These are phyloP conservation scores for Zaprionus vittiger DNA, from an alignment of 1,140 invertebrate species.

Conservation along the genomic window DNA sequence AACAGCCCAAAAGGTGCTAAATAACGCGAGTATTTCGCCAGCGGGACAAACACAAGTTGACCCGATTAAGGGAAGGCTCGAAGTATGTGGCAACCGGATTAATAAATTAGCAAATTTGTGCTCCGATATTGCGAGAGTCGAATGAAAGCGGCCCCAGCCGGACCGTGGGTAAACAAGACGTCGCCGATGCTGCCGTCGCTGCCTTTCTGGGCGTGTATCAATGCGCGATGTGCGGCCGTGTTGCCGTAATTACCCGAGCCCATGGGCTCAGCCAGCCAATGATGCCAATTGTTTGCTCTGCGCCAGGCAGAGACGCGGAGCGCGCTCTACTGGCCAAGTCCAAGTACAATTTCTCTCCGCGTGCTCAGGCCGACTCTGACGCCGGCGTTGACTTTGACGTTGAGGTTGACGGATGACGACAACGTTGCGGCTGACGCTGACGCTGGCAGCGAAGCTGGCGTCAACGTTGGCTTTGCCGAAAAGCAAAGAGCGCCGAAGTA, in stretches of 20 bases:
- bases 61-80: constrained; percentile 54
- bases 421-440: constrained; percentile 24
- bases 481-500: constrained; percentile 48
- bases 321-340: constrained; percentile 52
- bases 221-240: constrained; percentile 10
- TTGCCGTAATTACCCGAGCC: constrained; percentile 37
- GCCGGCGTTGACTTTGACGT: constrained; percentile 27
- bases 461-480: constrained; percentile 52
- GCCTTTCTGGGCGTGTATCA: constrained; percentile 62
- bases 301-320: constrained; percentile 12
- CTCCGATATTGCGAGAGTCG: constrained; percentile 59
- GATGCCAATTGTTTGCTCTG: constrained; percentile 72
- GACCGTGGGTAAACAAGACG: constrained; percentile 51
- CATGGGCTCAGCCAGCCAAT: constrained; percentile 53
- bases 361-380: constrained; percentile 8
- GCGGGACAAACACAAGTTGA: constrained; percentile 50
- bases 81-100: constrained; percentile 74
- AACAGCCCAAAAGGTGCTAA: constrained; percentile 54
- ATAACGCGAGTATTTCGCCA: constrained; percentile 55
- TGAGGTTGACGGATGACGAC: constrained; percentile 34
- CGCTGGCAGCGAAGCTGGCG: constrained; percentile 20
- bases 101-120: constrained; percentile 78
- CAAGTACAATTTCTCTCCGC: constrained; percentile 68
- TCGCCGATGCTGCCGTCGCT: constrained; percentile 15
- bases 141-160: constrained; percentile 61